Evolutionary conservation across 1,140 invertebrate species (phyloP).

Genomic region (Ephestia elutella): DNA sequence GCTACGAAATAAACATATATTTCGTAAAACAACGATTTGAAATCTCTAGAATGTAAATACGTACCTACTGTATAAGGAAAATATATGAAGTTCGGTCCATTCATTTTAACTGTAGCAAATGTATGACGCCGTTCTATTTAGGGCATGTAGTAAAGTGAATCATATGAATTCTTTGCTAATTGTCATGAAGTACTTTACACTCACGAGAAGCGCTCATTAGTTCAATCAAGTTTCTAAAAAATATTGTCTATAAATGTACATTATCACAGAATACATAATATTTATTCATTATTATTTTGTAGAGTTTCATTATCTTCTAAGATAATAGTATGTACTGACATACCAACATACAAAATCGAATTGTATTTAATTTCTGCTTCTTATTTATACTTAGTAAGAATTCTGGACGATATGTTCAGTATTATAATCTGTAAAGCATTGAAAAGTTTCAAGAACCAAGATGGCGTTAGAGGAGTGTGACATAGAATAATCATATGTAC

Average conservation of each 20-base stretch:
- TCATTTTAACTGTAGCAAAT: constrained; percentile 6
- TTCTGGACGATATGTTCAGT: no score
- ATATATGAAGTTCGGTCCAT: neutral
- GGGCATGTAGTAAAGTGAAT: constrained; percentile 42
- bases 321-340: no score
- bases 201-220: neutral
- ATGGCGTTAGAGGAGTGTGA: no score
- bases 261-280: neutral
- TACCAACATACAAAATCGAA: no score
- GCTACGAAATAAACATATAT: no score
- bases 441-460: no score
- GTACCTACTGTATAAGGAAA: neutral
- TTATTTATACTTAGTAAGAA: no score
- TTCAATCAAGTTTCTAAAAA: neutral
- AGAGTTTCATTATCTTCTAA: no score
- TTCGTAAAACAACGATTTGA: neutral
- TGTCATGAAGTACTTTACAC: constrained; percentile 25
- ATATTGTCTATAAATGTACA: neutral
- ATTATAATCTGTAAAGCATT: no score
- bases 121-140: constrained; percentile 50
- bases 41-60: neutral
- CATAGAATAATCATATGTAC: no score
- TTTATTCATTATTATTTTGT: no score
- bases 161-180: constrained; percentile 49
- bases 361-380: no score